A percentile compares a stretch with the other conserved stretches of the same genome.
phyloP scores from a whole-genome alignment of 1,140 invertebrate genomes.

The Drosophila sturtevanti region DNA sequence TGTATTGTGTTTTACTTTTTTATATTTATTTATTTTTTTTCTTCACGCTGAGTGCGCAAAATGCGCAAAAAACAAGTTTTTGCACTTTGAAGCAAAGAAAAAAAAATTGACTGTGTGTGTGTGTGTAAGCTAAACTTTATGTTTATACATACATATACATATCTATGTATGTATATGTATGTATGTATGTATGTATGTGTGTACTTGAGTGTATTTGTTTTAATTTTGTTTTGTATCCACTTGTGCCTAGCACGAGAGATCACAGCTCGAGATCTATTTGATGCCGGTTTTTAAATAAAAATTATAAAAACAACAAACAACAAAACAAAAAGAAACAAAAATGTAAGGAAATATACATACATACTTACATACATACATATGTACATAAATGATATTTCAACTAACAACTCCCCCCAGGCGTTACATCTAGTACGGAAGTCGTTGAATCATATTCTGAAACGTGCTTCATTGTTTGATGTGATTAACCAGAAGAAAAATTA shows the following conservation, averaged over 20 bases:
- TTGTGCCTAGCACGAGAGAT: slow-evolving; percentile 78
- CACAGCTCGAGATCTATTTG: slow-evolving; percentile 36
- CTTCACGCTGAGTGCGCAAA: slow-evolving; percentile 77
- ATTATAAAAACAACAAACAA: neutral
- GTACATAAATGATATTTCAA: neutral
- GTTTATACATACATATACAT: slow-evolving; percentile 58
- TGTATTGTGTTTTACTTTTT: neutral
- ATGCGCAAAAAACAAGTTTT: slow-evolving; percentile 79
- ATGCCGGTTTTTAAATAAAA: slow-evolving; percentile 1
- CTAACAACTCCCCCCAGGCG: neutral
- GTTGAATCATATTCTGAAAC: neutral
- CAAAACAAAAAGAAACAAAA: neutral
- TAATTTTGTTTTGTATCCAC: slow-evolving; percentile 73
- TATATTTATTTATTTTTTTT: slow-evolving; percentile 7
- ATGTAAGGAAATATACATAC: too few species aligned
- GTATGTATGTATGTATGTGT: slow-evolving; percentile 33
- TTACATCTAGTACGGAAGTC: neutral
- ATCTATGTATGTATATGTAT: slow-evolving; percentile 28
- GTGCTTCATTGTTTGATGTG: neutral
- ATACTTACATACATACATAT: neutral
- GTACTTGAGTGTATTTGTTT: slow-evolving; percentile 62
- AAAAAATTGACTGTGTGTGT: slow-evolving; percentile 35
- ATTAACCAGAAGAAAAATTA: neutral
- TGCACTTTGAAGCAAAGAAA: slow-evolving; percentile 63
- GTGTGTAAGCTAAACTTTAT: slow-evolving; percentile 56